A percentile compares a stretch with the other conserved stretches of the same genome.
Evolutionary conservation across 1,140 invertebrate species (phyloP).

Genomic region (Antheraea pernyi): DNA sequence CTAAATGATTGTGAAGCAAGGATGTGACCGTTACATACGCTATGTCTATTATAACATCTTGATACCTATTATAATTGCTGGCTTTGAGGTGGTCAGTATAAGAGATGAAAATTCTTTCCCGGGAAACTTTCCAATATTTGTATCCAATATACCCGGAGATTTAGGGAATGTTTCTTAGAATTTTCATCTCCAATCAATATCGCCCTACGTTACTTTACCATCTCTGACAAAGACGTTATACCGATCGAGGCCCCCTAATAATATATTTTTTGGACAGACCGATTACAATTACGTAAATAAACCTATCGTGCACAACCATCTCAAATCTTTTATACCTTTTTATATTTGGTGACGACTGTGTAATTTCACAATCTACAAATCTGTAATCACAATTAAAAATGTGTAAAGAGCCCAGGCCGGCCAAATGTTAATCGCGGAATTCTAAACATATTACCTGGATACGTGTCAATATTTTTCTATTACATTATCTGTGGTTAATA

Average conservation of each 20-base stretch:
- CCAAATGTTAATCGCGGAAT: too few species aligned
- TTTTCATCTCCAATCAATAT: neutral
- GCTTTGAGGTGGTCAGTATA: conserved; percentile 19
- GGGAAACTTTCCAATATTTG: neutral
- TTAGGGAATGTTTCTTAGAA: neutral
- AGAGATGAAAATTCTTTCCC: neutral
- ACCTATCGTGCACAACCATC: conserved; percentile 75
- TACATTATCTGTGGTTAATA: too few species aligned
- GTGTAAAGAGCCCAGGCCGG: neutral
- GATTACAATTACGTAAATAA: conserved; percentile 46
- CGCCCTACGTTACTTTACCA: neutral
- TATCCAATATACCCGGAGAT: conserved; percentile 2
- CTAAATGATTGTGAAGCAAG: neutral
- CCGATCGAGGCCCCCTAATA: conserved; percentile 1
- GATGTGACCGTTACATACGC: conserved; percentile 6
- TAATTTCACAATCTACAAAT: too few species aligned
- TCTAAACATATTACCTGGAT: too few species aligned
- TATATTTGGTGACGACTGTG: neutral
- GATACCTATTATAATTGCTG: conserved; percentile 12
- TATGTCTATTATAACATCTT: conserved; percentile 7
- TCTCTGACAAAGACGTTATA: neutral
- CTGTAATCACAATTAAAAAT: too few species aligned
- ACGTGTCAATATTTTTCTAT: too few species aligned
- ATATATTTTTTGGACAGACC: conserved; percentile 57
- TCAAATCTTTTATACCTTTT: conserved; percentile 42